phyloP scores from a whole-genome alignment of 2,113 vertebrate species.

The Pogona vitticeps region DNA sequence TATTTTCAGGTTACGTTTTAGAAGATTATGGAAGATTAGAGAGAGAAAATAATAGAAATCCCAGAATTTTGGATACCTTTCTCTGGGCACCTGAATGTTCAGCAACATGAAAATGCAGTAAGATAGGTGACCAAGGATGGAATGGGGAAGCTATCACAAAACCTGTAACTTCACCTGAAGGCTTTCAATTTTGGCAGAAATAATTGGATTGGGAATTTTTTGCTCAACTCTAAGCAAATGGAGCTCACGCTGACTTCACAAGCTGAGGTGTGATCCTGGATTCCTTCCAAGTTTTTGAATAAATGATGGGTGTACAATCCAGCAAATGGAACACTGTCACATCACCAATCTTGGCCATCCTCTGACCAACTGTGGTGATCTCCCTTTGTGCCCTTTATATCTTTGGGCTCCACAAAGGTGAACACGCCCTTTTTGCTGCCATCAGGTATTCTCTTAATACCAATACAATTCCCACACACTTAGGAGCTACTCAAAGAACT shows the following conservation, averaged over 20 bases:
- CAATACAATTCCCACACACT: too few species aligned
- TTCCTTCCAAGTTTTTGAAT: not conserved
- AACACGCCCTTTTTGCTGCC: too few species aligned
- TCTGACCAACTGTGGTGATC: too few species aligned
- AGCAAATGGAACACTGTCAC: not conserved
- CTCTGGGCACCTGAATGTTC: too few species aligned
- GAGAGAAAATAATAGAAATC: not conserved
- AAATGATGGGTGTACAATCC: not conserved
- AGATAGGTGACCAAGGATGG: not conserved
- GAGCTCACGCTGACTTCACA: not conserved
- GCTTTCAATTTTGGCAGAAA: not conserved
- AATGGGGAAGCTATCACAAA: too few species aligned
- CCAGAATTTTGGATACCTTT: not conserved
- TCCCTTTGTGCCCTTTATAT: too few species aligned
- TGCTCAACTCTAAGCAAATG: not conserved
- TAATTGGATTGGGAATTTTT: not conserved
- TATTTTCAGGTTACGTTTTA: not conserved
- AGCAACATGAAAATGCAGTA: not conserved
- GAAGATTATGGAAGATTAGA: too few species aligned
- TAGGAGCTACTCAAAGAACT: too few species aligned
- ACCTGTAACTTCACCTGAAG: not conserved
- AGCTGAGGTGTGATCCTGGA: not conserved
- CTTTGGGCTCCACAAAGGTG: too few species aligned
- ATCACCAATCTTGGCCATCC: not conserved
- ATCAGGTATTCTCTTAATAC: too few species aligned